phyloP scores from a whole-genome alignment of 2,797 vertebrate species.

The Pantherophis vulpinus region DNA sequence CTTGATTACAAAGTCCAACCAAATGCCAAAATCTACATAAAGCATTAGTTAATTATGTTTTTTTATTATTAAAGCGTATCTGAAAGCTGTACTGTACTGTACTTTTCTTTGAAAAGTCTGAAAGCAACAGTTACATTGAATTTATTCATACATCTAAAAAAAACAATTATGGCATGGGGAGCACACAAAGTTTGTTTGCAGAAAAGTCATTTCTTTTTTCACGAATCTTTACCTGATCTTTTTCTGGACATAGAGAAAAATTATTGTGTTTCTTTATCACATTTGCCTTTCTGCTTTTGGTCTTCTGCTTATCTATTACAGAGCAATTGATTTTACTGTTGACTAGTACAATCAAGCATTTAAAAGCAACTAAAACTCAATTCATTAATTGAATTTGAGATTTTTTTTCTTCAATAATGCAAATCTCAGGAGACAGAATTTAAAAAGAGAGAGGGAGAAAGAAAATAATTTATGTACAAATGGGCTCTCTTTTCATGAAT shows the following conservation, averaged over 20 bases:
- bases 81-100: not conserved
- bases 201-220: not conserved
- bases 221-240: not conserved
- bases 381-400: not conserved
- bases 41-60: not conserved
- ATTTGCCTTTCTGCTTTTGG: not conserved
- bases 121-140: not conserved
- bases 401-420: not conserved
- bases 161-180: not conserved
- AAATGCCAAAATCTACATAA: slow-evolving; percentile 30
- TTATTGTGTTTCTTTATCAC: not conserved
- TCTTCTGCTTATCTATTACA: not conserved
- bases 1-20: slow-evolving; percentile 2
- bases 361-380: not conserved
- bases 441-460: not conserved
- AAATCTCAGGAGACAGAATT: not conserved
- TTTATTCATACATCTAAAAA: not conserved
- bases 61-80: not conserved
- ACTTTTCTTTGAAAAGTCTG: slow-evolving; percentile 10
- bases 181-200: not conserved
- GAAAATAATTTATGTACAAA: not conserved
- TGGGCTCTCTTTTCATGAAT: not conserved
- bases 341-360: not conserved
- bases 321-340: not conserved
- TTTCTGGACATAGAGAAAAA: not conserved